phyloP scores from a whole-genome alignment of 2,797 vertebrate species.

The Halcyon leucocephala region DNA sequence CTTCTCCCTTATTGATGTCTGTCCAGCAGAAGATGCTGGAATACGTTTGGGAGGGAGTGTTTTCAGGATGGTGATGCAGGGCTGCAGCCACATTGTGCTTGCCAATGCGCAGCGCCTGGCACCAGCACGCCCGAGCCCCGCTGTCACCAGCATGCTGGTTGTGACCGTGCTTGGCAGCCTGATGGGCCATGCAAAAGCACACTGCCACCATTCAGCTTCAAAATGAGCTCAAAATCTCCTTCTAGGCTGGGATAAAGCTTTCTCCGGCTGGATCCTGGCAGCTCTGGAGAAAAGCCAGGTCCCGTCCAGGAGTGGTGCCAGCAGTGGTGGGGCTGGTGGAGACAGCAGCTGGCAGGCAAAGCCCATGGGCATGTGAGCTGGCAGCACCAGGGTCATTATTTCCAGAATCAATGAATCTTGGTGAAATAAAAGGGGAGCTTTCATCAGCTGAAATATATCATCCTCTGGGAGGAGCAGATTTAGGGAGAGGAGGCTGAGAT shows the following conservation, averaged over 20 bases:
- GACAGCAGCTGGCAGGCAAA: neutral
- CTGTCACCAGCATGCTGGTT: constrained; percentile 19
- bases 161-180: constrained; percentile 8
- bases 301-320: neutral
- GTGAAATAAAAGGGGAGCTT: neutral
- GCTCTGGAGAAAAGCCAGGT: constrained; percentile 4
- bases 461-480: neutral
- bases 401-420: neutral
- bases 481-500: neutral
- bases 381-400: neutral
- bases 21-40: neutral
- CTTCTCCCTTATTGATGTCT: neutral
- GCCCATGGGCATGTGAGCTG: neutral
- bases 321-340: neutral
- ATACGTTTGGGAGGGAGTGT: neutral
- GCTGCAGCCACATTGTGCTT: neutral
- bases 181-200: neutral
- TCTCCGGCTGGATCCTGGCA: constrained; percentile 10
- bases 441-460: neutral
- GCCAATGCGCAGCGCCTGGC: neutral
- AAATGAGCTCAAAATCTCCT: constrained; percentile 58
- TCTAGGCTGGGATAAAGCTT: constrained; percentile 58
- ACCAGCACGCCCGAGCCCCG: neutral
- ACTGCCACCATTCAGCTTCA: constrained; percentile 63
- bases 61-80: neutral